Percentiles rank a stretch among this genome's conserved stretches.
Conservation (phyloP, 1,140 invertebrate genomes). For the Lanistes nyassanus region DNA sequence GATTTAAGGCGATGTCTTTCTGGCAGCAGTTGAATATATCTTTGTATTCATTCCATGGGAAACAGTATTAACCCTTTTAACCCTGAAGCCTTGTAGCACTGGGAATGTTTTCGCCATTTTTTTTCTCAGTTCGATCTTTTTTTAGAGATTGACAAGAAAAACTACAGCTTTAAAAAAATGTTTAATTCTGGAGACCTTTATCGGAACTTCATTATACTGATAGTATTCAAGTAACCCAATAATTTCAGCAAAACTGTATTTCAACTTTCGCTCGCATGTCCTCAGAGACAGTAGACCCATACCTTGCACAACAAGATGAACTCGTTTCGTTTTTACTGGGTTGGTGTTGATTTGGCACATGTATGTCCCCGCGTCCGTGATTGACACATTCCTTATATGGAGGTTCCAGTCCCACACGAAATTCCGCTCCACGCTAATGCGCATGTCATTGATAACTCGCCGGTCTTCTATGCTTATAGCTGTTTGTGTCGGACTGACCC, state of each 20-base stretch:
- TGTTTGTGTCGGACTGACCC: constrained; percentile 54
- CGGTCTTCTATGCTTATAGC: constrained; percentile 53
- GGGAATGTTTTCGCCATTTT: too few species aligned
- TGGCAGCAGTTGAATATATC: too few species aligned
- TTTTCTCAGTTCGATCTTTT: too few species aligned
- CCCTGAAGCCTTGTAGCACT: too few species aligned
- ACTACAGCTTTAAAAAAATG: too few species aligned
- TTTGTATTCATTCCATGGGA: too few species aligned
- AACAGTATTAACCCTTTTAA: too few species aligned
- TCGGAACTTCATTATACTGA: not conserved
- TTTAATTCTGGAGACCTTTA: too few species aligned
- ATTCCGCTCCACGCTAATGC: constrained; percentile 54
- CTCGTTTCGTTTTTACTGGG: constrained; percentile 46
- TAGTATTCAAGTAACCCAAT: too few species aligned
- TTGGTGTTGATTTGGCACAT: constrained; percentile 56
- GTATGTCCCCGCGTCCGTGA: constrained; percentile 52
- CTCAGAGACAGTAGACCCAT: not conserved
- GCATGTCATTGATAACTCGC: constrained; percentile 51
- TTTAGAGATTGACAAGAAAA: too few species aligned
- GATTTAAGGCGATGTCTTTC: too few species aligned
- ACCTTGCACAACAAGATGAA: constrained; percentile 56
- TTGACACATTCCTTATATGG: constrained; percentile 50
- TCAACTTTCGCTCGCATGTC: too few species aligned
- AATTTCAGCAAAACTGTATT: not conserved
- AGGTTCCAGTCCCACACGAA: constrained; percentile 57